These are phyloP conservation scores for Planiliza haematocheilus DNA, from an alignment of 2,113 vertebrate species.

Conservation along the genomic window DNA sequence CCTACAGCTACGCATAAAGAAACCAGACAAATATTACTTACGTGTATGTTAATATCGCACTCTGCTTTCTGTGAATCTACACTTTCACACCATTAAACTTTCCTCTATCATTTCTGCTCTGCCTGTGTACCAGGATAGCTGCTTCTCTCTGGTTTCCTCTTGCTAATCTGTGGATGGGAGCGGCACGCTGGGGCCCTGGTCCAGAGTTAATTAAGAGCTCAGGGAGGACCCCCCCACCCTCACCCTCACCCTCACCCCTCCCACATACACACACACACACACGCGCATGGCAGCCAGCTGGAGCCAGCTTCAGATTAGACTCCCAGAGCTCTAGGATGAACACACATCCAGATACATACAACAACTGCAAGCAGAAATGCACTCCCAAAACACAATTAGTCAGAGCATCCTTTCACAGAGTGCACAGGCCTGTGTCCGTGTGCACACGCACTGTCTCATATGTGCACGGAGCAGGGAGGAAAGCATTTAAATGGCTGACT, in stretches of 20 bases:
- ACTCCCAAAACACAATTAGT: constrained; percentile 48
- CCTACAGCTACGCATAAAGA: background rate
- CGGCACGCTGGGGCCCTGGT: constrained; percentile 54
- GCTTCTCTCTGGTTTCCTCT: constrained; percentile 48
- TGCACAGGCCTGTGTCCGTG: background rate
- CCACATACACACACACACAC: constrained; percentile 19
- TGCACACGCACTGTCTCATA: constrained; percentile 1
- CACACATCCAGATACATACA: constrained; percentile 59
- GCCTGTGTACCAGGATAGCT: constrained; percentile 15
- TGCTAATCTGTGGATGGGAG: constrained; percentile 61
- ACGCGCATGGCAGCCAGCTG: constrained; percentile 65
- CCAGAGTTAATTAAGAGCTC: constrained; percentile 83
- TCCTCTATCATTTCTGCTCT: constrained; percentile 21
- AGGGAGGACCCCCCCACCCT: constrained; percentile 64
- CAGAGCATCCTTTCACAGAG: constrained; percentile 43
- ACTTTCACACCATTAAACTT: constrained; percentile 21
- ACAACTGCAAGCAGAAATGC: constrained; percentile 25
- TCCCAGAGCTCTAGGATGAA: constrained; percentile 66
- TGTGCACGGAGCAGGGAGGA: constrained; percentile 19
- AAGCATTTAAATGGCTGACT: constrained; percentile 56
- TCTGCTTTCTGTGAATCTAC: constrained; percentile 23
- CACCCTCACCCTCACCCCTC: constrained; percentile 30
- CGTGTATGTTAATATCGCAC: background rate
- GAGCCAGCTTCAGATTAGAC: constrained; percentile 80
- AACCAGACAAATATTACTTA: constrained; percentile 47